These are phyloP conservation scores for Leptodactylus fallax DNA, from an alignment of 2,797 vertebrate genomes.

Conservation along the genomic window DNA sequence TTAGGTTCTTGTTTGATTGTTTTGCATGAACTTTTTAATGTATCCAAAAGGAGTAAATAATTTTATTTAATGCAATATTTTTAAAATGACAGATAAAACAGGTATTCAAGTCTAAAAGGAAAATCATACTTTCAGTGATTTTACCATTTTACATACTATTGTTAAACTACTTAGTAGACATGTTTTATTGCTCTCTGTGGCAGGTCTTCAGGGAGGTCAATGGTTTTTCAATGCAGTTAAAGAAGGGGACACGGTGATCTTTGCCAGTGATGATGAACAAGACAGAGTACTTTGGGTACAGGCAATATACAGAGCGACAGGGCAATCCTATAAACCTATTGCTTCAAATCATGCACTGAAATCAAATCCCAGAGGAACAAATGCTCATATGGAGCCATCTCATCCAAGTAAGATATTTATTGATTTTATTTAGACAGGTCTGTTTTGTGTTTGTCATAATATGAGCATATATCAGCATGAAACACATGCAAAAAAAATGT, in stretches of 20 bases:
- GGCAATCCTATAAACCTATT: conserved; percentile 93
- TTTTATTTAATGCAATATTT: no score
- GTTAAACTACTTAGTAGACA: background rate
- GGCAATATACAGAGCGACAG: conserved; percentile 96
- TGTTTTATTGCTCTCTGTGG: background rate
- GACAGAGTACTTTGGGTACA: conserved; percentile 94
- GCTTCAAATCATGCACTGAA: conserved; percentile 84
- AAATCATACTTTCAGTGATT: background rate
- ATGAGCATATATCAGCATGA: no score
- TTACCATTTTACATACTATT: background rate
- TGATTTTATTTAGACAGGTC: no score
- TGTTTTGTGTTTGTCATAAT: no score
- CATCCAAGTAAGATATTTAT: conserved; percentile 81
- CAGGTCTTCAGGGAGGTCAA: conserved; percentile 91
- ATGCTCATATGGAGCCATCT: conserved; percentile 78
- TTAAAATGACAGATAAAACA: no score
- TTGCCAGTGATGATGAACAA: conserved; percentile 92
- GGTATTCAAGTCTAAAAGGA: no score
- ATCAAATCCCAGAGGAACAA: conserved; percentile 82
- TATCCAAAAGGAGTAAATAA: no score
- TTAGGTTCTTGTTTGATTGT: no score
- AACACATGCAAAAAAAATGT: no score
- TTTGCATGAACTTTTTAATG: no score
- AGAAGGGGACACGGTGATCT: conserved; percentile 92
- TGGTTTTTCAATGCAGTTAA: conserved; percentile 94